phyloP scores from a whole-genome alignment of 2,888 invertebrate genomes.

The Sesia apiformis region DNA sequence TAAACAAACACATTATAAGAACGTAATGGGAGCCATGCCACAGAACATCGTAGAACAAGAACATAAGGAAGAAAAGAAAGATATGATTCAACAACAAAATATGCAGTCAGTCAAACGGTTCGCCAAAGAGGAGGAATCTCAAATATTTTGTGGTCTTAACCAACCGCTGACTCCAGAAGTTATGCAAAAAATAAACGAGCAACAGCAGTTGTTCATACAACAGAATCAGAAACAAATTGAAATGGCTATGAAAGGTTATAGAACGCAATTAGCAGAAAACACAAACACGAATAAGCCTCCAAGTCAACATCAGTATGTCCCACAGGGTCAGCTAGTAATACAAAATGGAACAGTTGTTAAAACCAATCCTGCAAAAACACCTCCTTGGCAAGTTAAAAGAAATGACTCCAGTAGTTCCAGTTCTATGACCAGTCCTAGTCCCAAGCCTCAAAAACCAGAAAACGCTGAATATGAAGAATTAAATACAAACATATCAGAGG shows the following conservation, averaged over 20 bases:
- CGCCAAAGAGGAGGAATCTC: slow-evolving; percentile 53
- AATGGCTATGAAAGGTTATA: slow-evolving; percentile 68
- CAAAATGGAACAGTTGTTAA: slow-evolving; percentile 67
- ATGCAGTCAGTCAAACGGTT: slow-evolving; percentile 28
- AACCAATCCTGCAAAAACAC: slow-evolving; percentile 69
- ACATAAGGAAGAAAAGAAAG: slow-evolving; percentile 47
- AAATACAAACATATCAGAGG: slow-evolving; percentile 47
- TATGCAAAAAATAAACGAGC: slow-evolving; percentile 73
- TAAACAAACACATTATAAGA: slow-evolving; percentile 42
- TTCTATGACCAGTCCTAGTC: slow-evolving; percentile 43
- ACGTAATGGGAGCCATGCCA: slow-evolving; percentile 21
- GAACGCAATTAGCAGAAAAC: slow-evolving; percentile 48
- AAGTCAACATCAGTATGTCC: slow-evolving; percentile 42
- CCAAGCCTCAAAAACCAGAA: slow-evolving; percentile 49
- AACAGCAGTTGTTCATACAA: slow-evolving; percentile 73
- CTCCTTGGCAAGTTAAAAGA: slow-evolving; percentile 75
- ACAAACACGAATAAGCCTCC: slow-evolving; percentile 40
- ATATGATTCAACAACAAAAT: slow-evolving; percentile 21
- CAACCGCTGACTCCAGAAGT: slow-evolving; percentile 67
- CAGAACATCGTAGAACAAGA: slow-evolving; percentile 32
- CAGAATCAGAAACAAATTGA: slow-evolving; percentile 71
- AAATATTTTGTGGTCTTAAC: slow-evolving; percentile 61
- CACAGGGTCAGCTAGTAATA: slow-evolving; percentile 58
- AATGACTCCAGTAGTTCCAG: slow-evolving; percentile 35
- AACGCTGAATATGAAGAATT: slow-evolving; percentile 49